Conservation (phyloP, 2,797 vertebrate species). For the Tamandua tetradactyla region DNA sequence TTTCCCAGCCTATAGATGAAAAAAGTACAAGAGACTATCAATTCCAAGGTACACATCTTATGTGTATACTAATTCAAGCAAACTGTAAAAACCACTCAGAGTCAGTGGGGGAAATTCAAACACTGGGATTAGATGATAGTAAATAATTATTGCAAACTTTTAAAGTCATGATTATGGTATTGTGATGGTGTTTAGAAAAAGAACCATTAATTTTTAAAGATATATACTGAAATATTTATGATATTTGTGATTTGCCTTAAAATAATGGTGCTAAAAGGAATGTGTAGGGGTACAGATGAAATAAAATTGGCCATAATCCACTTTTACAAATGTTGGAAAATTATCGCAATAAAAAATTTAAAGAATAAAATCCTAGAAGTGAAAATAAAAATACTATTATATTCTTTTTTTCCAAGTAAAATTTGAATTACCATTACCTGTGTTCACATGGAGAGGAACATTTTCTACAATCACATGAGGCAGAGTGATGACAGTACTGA, state of each 20-base stretch:
- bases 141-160: neutral
- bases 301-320: neutral
- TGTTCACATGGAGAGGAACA: constrained; percentile 95
- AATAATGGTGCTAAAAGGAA: neutral
- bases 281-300: neutral
- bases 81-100: neutral
- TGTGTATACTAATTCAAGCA: neutral
- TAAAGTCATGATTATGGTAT: neutral
- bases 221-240: neutral
- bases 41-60: neutral
- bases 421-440: constrained; percentile 86
- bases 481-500: constrained; percentile 91
- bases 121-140: neutral
- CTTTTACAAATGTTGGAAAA: neutral
- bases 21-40: neutral
- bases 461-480: constrained; percentile 94
- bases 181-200: neutral
- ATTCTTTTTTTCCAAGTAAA: neutral
- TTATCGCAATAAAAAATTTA: neutral
- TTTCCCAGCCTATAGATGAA: too few relatives aligned
- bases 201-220: neutral
- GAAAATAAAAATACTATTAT: neutral
- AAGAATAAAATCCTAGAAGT: neutral
- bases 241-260: neutral
- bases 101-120: neutral